Percentiles rank a stretch among this genome's conserved stretches.
These are phyloP conservation scores for Diabrotica virgifera DNA, from an alignment of 1,140 invertebrate species.

Conservation along the genomic window DNA sequence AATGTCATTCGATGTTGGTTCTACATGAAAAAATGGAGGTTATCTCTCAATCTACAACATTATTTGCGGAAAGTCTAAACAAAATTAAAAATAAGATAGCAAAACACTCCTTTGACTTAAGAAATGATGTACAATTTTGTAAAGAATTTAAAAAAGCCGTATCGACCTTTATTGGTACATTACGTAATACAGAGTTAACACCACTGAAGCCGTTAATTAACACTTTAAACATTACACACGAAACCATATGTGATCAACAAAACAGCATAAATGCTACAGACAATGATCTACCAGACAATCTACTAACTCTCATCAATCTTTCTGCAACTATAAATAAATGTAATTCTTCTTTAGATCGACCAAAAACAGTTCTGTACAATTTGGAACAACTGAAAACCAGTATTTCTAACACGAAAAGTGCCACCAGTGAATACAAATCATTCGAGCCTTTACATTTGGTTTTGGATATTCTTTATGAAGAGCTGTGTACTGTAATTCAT, in stretches of 20 bases:
- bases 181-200: neutral
- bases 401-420: neutral
- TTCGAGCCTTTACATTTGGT: neutral
- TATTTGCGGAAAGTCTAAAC: constrained; percentile 13
- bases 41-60: constrained; percentile 22
- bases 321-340: neutral
- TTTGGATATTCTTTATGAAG: neutral
- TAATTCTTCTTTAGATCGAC: neutral
- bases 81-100: constrained; percentile 6
- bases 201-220: neutral
- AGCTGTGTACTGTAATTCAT: neutral
- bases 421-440: neutral
- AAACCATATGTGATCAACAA: constrained; percentile 5
- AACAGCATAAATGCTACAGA: neutral
- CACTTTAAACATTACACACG: neutral
- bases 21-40: constrained; percentile 35
- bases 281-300: neutral
- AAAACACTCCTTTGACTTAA: constrained; percentile 16
- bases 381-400: neutral
- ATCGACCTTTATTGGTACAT: neutral
- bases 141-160: constrained; percentile 6
- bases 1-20: constrained; percentile 6
- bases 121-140: constrained; percentile 24
- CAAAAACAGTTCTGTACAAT: neutral
- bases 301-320: neutral